Evolutionary conservation across 1,140 invertebrate species (phyloP), one percentile per base, ranked within the genome.

Genomic region (Schlechtendalia chinensis): DNA sequence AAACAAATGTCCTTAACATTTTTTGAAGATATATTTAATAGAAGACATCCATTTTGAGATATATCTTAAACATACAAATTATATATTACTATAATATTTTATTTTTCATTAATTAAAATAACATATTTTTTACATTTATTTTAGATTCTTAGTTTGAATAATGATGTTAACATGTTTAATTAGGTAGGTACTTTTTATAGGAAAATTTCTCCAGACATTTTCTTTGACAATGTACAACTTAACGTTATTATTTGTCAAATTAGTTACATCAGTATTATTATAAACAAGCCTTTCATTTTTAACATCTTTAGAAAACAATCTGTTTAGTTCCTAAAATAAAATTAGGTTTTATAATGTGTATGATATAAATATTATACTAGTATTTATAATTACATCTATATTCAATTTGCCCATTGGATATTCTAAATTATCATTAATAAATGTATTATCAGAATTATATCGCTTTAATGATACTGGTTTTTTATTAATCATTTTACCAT

Each of bases 141-240:
- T 53, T 10, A 54, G 19, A 54, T 19, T 54, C 2, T 54, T 19
- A 53, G 17, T 54, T 54, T 54, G 17, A 45, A 45, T 45, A 45
- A 45, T 45, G 10, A 45, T 45, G 39, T 45, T 45, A 45, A 45
- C 22, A 58, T n/a, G n/a, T 63, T 63, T 39, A 39, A 19, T 32
- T 45, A 12, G 19, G 19, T 39, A 22, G 32, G 19, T 67, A 67
- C 63, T 67, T 67, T 67, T 67, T n/a, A 67, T 67, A 45, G 63
- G 63, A 67, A 67, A 67, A 1, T 45, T 45, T 67, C 32, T 39
- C 63, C 63, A 67, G 11, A 22, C 22, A 11, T 67, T 67, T 22
- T 67, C 32, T 67, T 67, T 12, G 11, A 67, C 1, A 22, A 67
- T 67, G 32, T n/a, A 67, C 12, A 67, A 19, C 4, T 17, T 27